A percentile compares a stretch with the other conserved stretches of the same genome.
Conservation (phyloP, 1,140 invertebrate genomes). For the Pentalonia nigronervosa region DNA sequence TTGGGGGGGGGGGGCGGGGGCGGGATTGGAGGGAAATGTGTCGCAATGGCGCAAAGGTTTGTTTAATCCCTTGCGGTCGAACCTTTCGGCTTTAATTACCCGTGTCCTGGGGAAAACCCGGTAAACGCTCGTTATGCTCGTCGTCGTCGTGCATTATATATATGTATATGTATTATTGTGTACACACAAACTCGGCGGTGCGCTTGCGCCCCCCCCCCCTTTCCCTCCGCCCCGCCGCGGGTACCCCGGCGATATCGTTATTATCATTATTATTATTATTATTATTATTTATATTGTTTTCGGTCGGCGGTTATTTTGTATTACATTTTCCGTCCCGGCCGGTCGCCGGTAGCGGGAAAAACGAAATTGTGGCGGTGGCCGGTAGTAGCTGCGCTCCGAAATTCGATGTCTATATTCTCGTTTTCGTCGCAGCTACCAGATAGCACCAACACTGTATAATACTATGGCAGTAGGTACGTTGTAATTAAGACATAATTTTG, state of each 20-base stretch:
- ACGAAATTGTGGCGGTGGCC: not conserved
- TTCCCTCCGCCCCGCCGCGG: too few relatives aligned
- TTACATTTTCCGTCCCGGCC: too few relatives aligned
- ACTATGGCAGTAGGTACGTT: not conserved
- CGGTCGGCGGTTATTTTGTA: not conserved
- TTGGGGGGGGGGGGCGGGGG: too few relatives aligned
- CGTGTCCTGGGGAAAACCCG: conserved; percentile 28
- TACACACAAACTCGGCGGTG: not conserved
- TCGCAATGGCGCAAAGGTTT: conserved; percentile 52
- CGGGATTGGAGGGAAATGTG: not conserved
- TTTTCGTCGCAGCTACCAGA: not conserved
- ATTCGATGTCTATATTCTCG: not conserved
- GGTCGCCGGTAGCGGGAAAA: not conserved
- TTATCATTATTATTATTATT: not conserved
- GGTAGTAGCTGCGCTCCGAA: not conserved
- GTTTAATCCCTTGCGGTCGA: conserved; percentile 52
- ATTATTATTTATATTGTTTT: not conserved
- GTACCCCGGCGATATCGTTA: too few relatives aligned
- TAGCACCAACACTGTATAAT: not conserved
- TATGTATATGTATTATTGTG: not conserved
- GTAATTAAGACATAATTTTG: too few relatives aligned
- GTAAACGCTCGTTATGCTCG: conserved; percentile 41
- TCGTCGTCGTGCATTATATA: not conserved
- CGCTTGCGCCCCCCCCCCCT: not conserved
- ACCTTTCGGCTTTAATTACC: conserved; percentile 50